Base-by-base conservation (phyloP, 1,140 invertebrate genomes). In the Archegozetes longisetosus region DNA sequence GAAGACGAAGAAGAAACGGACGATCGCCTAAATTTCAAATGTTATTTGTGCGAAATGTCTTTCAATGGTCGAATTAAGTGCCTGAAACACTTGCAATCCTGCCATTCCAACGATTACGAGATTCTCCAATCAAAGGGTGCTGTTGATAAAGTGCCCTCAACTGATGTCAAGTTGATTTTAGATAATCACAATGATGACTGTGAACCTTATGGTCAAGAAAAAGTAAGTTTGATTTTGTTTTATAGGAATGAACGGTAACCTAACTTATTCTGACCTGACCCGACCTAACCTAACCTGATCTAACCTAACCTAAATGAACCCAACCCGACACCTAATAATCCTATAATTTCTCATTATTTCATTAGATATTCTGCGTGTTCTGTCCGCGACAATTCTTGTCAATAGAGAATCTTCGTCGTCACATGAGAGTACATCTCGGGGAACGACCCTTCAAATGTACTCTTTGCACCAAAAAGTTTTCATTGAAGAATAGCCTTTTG, bases 301-400 rank as follows among this genome's bases (percentile, higher is more conserved):
- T n/a, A n/a, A n/a, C n/a, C n/a, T n/a, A n/a, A n/a, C n/a, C n/a
- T n/a, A n/a, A n/a, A n/a, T n/a, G n/a, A n/a, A n/a, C n/a, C n/a
- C n/a, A n/a, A n/a, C n/a, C n/a, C n/a, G n/a, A n/a, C n/a, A n/a
- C n/a, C n/a, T n/a, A 25, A 40, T 40, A 9, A 17, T 9, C 32
- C 17, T 9, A 40, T 40, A 40, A 40, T 9, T 40, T 9, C 6
- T 40, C 6, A 40, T 40, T 40, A 40, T 9, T 40, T 40, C 17
- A 9, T 6, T 40, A 40, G 32, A 40, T 40, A 40, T 84, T 88
- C 27, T 92, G 88, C 69, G 86, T 86, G 1, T 89, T 94, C 67
- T 95, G 90, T 70, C 78, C 91, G 66, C 83, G 88, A 61, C 81
- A 88, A 47, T 92, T 92, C 71, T 92, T 88, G 87, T 93, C 88